Evolutionary conservation across 1,140 invertebrate species (phyloP).

Genomic region (Drosophila nikananu): DNA sequence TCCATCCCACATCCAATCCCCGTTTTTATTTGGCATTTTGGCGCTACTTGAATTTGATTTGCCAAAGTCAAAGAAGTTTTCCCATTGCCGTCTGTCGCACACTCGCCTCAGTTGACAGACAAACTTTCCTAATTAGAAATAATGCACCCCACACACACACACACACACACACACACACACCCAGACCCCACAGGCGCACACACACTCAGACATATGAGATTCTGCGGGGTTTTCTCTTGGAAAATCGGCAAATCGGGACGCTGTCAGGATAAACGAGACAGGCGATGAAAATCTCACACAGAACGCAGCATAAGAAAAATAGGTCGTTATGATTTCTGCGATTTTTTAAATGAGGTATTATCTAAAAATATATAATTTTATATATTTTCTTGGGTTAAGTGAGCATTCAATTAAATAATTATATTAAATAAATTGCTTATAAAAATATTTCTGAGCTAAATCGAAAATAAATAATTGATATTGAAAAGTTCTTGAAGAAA

Average conservation of each 20-base stretch:
- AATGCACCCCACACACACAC: slow-evolving; percentile 67
- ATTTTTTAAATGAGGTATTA: neutral
- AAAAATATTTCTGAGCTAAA: neutral
- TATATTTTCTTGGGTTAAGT: neutral
- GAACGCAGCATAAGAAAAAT: slow-evolving; percentile 17
- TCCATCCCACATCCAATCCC: neutral
- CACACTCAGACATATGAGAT: slow-evolving; percentile 3
- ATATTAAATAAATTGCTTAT: neutral
- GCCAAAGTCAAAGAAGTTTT: slow-evolving; percentile 74
- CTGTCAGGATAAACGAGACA: slow-evolving; percentile 44
- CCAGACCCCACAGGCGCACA: slow-evolving; percentile 28
- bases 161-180: slow-evolving; percentile 36
- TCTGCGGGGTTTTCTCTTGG: slow-evolving; percentile 24
- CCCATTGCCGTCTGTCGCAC: slow-evolving; percentile 47
- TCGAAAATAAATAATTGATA: neutral
- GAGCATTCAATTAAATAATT: neutral
- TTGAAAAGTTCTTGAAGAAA: neutral
- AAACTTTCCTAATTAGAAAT: slow-evolving; percentile 84
- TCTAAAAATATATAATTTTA: too few relatives aligned
- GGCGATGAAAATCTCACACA: slow-evolving; percentile 44
- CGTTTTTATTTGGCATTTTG: slow-evolving; percentile 65
- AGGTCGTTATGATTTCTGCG: slow-evolving; percentile 23
- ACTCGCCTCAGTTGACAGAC: slow-evolving; percentile 57
- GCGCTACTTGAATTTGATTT: slow-evolving; percentile 70
- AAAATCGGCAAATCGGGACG: slow-evolving; percentile 23